Percentiles rank a stretch among this genome's conserved stretches.
phyloP scores from a whole-genome alignment of 2,888 invertebrate genomes.

The Crematogaster levior region DNA sequence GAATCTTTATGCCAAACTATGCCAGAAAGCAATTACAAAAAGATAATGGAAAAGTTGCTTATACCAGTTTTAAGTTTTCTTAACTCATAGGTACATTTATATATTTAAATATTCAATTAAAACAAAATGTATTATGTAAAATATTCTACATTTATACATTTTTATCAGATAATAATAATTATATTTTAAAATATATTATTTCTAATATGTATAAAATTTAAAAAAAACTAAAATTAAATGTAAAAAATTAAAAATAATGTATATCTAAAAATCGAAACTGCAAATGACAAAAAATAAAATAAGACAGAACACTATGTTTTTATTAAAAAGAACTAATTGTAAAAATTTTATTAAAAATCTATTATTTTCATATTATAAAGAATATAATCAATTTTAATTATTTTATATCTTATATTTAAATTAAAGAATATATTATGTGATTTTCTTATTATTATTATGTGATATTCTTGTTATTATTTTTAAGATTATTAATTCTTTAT shows the following conservation, averaged over 20 bases:
- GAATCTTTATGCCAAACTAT: background rate
- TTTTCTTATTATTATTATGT: too few species aligned
- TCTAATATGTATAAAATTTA: too few species aligned
- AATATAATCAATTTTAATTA: background rate
- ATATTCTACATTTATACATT: too few species aligned
- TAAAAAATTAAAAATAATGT: background rate
- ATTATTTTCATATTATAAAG: background rate
- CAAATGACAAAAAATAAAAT: background rate
- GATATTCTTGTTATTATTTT: background rate
- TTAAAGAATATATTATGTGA: background rate
- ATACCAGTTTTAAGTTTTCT: too few species aligned
- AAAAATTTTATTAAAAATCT: background rate
- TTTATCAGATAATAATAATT: too few species aligned
- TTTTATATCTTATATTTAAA: background rate
- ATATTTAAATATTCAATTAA: too few species aligned
- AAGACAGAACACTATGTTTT: background rate
- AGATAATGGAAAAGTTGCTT: too few species aligned
- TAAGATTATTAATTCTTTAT: too few species aligned
- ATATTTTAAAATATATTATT: too few species aligned
- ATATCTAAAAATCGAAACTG: background rate
- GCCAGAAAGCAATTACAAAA: conserved; percentile 25
- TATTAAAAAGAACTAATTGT: background rate
- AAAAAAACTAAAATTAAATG: too few species aligned
- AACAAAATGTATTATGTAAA: too few species aligned
- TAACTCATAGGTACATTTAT: too few species aligned